Evolutionary conservation across 1,140 invertebrate species (phyloP), one percentile per base, ranked within the genome.

Genomic region (Myzus persicae): DNA sequence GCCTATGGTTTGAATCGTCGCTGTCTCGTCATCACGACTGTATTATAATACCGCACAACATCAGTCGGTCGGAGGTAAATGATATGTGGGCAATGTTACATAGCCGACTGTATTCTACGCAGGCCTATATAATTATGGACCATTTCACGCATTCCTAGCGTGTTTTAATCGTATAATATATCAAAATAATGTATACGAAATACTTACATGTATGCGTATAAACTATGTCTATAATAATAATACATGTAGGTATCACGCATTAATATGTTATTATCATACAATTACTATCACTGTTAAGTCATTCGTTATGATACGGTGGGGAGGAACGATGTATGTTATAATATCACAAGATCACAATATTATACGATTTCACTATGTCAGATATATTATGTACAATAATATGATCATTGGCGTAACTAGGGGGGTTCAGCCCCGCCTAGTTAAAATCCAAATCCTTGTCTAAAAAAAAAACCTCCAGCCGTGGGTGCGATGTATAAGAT

Each of bases 141-240:
- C 36, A 26, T 51, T 89, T 51, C 88, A 89, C 48, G 48, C 88
- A 89, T 89, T 89, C 88, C 48, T 38, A 22, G 88, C 88, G 87
- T 20, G 87, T 38, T 89, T 54, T 38, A 38, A 54, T 51, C 87
- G 46, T 22, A 36, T 38, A 40, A 36, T 59, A 36, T 38, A 82
- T 82, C 24, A 84, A 26, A 26, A 84, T 67, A 67, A 67, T 76
- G 18, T 76, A 76, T 76, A 76, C 59, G 59, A n/a, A 76, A 76
- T n/a, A 18, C n/a, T 76, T n/a, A 76, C 2, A 31, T 18, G 36
- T 24, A 82, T 20, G 9, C 22, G 22, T 38, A 6, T 82, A 82
- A 38, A 82, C 7, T 38, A 38, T 38, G 18, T 38, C 36, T 38
- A 81, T 36, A 20, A 81, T 82, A 38, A 82, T 67, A 67, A 31